Conservation (phyloP, 2,797 vertebrate genomes). For the Prionace glauca region DNA sequence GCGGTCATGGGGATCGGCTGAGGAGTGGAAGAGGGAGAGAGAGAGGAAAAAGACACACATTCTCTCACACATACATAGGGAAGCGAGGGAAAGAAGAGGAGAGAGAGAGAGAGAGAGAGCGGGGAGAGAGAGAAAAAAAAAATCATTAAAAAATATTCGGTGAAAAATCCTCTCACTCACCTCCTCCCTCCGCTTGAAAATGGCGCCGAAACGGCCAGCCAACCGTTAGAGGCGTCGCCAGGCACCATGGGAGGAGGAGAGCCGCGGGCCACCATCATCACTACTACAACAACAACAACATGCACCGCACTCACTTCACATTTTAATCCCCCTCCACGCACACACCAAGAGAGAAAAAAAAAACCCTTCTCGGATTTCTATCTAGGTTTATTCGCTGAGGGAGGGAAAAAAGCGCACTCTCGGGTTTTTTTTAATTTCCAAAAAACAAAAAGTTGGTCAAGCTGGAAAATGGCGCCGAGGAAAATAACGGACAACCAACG, state of each 20-base stretch:
- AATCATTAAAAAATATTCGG: conserved; percentile 33
- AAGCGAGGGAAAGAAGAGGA: background rate
- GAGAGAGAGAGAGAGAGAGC: no score
- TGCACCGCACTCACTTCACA: no score
- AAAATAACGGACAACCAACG: background rate
- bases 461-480: conserved; percentile 1
- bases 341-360: no score
- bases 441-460: no score
- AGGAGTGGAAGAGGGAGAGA: background rate
- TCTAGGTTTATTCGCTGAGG: no score
- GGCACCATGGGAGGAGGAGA: background rate
- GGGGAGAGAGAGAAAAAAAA: background rate
- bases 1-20: background rate
- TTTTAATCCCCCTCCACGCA: no score
- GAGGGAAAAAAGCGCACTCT: no score
- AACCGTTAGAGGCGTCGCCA: background rate
- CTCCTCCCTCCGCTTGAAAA: conserved; percentile 35
- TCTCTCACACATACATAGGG: background rate
- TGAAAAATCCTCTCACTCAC: conserved; percentile 35
- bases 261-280: background rate
- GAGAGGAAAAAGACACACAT: background rate
- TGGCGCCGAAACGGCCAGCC: conserved; percentile 25
- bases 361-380: background rate
- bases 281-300: background rate
- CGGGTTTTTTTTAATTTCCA: no score